These are phyloP conservation scores for Lathamus discolor DNA, from an alignment of 2,113 vertebrate species.

Conservation along the genomic window DNA sequence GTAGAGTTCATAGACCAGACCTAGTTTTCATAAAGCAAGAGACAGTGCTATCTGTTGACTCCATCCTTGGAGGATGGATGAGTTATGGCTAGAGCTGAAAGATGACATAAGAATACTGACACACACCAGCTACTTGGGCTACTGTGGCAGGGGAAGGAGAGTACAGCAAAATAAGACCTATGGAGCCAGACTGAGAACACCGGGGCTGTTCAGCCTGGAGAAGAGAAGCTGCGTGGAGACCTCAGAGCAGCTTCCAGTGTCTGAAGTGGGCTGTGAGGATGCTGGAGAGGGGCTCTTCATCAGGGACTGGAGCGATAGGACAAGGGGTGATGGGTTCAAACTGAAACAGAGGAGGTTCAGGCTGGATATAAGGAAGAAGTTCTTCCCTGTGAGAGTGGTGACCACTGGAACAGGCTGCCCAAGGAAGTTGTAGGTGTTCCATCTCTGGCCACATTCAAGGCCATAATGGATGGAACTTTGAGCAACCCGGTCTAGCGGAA, in stretches of 20 bases:
- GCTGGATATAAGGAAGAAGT: background rate
- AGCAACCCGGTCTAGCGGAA: background rate
- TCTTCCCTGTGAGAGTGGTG: background rate
- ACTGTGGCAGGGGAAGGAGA: background rate
- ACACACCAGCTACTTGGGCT: background rate
- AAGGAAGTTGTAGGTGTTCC: background rate
- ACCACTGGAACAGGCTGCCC: background rate
- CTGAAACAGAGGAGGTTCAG: background rate
- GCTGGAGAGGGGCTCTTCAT: background rate
- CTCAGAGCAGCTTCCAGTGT: background rate
- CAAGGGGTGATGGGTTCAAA: background rate
- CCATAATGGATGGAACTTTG: background rate
- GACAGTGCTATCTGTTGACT: background rate
- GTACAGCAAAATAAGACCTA: background rate
- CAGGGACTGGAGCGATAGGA: accelerated
- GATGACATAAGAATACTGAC: background rate
- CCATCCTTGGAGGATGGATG: background rate
- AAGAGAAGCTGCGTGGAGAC: background rate
- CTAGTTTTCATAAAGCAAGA: background rate
- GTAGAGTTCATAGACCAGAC: background rate
- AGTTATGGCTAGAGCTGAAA: background rate
- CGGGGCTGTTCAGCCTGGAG: background rate
- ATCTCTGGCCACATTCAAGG: background rate
- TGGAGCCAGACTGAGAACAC: background rate
- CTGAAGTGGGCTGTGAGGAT: background rate